Evolutionary conservation across 1,140 invertebrate species (phyloP), one percentile per base, ranked within the genome.

Genomic region (Conus ventricosus): DNA sequence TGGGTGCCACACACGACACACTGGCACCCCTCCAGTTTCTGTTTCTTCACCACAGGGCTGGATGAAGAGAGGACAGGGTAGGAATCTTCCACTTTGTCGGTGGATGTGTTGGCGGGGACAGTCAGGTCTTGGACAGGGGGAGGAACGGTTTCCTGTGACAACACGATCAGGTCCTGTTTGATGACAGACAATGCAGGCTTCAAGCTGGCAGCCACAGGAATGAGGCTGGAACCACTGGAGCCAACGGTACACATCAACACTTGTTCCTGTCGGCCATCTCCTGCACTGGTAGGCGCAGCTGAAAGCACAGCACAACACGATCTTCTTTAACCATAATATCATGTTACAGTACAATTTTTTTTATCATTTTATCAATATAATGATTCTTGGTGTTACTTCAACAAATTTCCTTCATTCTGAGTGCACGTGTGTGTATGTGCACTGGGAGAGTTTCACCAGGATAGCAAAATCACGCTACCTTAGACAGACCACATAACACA

Each of bases 1-100:
- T 87, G 85, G 5, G 75, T 87, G n/a, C 85, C 53, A 57, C 85
- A 87, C 6, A 87, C 67, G 13, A 20, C 71, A 80, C 85, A 87
- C 10, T 57, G 67, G 20, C 55, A 53, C 23, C 51, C 25, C 7
- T 80, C 53, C 80, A 81, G 51, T 23, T 54, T 39, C n/a, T 23
- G 60, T 27, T 75, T 39, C 25, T 71, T 51, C 39, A 75, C 25
- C 27, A 55, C 53, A 51, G 84, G 84, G 71, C 63, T 75, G 17
- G 71, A 71, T 11, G 67, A 71, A 20, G 67, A 71, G 13, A 71
- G 67, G 13, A 71, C 23, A n/a, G 67, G 67, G 15, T 17, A 71
- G 20, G 67, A 71, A 71, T 20, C 67, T 20, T 71, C 67, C 67
- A 71, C 67, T 7, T 71, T 71, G 17, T 71, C 67, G 7, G 15